Conservation (phyloP, 2,888 invertebrate species). For the Drosophila koepferae region DNA sequence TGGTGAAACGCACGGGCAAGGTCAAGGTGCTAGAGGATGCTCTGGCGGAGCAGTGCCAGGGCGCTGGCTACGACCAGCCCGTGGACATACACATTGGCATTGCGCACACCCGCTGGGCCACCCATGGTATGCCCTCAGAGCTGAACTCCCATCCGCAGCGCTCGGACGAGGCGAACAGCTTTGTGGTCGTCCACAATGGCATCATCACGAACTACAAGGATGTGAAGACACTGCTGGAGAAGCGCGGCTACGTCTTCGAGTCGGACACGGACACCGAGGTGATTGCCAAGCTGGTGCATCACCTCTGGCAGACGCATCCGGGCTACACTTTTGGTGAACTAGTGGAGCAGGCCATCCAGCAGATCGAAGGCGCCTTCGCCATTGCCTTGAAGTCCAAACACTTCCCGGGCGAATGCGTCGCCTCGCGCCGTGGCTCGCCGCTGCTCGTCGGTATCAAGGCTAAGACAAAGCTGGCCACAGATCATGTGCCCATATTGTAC, state of each 20-base stretch:
- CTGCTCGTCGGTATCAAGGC: conserved; percentile 98
- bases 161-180: conserved; percentile 92
- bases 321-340: conserved; percentile 96
- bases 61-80: conserved; percentile 87
- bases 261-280: conserved; percentile 99
- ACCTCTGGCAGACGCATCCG: conserved; percentile 95
- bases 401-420: conserved; percentile 98
- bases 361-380: conserved; percentile 99
- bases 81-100: conserved; percentile 97
- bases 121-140: conserved; percentile 97
- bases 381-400: conserved; percentile 97
- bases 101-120: conserved; percentile 99
- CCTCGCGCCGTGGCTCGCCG: conserved; percentile 97
- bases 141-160: conserved; percentile 98
- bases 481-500: conserved; percentile 98
- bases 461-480: conserved; percentile 95
- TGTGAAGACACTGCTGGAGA: conserved; percentile 95
- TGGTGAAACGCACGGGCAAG: conserved; percentile 95
- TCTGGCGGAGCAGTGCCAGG: conserved; percentile 88
- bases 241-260: conserved; percentile 96
- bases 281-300: conserved; percentile 97
- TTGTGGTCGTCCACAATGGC: conserved; percentile 96
- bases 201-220: conserved; percentile 98
- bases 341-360: conserved; percentile 97
- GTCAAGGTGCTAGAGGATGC: conserved; percentile 95